Evolutionary conservation across 2,888 invertebrate genomes (phyloP).

Genomic region (Octonoba sinensis): DNA sequence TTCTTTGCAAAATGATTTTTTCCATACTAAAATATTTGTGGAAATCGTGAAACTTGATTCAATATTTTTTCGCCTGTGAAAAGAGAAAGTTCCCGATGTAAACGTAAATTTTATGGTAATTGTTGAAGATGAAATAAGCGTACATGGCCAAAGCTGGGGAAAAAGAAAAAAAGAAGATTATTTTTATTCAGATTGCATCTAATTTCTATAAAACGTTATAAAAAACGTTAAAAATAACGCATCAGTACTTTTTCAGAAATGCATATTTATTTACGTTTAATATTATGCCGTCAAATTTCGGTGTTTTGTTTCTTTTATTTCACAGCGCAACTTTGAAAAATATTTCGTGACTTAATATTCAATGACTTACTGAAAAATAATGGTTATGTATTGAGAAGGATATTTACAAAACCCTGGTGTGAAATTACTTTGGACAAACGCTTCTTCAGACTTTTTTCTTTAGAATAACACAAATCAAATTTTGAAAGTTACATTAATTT

Average conservation of each 20-base stretch:
- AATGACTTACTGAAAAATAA: too few relatives aligned
- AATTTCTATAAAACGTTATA: slow-evolving; percentile 36
- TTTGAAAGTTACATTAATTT: too few relatives aligned
- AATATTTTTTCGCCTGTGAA: neutral
- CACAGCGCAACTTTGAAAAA: too few relatives aligned
- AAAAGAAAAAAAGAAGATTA: neutral
- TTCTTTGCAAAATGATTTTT: slow-evolving; percentile 22
- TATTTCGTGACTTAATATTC: too few relatives aligned
- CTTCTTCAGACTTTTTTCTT: too few relatives aligned
- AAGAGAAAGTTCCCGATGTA: slow-evolving; percentile 18
- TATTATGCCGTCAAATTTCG: too few relatives aligned
- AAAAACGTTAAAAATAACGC: neutral
- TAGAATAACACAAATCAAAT: too few relatives aligned
- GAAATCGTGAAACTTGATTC: slow-evolving; percentile 35
- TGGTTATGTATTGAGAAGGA: too few relatives aligned
- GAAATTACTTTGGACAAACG: too few relatives aligned
- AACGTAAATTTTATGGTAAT: slow-evolving; percentile 58
- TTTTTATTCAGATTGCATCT: slow-evolving; percentile 35
- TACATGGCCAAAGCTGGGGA: neutral
- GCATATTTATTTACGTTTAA: neutral
- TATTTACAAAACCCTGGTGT: too few relatives aligned
- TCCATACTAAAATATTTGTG: slow-evolving; percentile 50
- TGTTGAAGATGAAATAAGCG: slow-evolving; percentile 13
- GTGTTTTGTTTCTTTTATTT: too few relatives aligned
- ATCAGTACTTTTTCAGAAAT: slow-evolving; percentile 17